Evolutionary conservation across 92 coral and sea anemone species (phyloP).

Genomic region (Parazoanthus darwini): DNA sequence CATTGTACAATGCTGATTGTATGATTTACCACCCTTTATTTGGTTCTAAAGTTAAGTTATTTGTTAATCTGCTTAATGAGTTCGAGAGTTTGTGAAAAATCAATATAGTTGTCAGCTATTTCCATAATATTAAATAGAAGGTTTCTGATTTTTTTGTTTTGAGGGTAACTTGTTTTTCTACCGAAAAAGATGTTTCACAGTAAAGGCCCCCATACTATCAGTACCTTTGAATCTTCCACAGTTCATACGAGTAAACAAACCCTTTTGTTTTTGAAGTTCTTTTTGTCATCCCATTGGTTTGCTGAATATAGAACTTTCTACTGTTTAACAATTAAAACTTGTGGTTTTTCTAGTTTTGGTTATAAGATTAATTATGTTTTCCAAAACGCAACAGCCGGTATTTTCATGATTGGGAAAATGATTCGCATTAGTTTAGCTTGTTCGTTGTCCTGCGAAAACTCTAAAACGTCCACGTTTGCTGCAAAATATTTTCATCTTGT

Average conservation of each 20-base stretch:
- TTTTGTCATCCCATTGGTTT: neutral
- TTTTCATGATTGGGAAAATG: neutral
- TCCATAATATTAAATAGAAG: too few relatives aligned
- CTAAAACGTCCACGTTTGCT: neutral
- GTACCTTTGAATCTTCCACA: neutral
- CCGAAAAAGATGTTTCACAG: neutral
- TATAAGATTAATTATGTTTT: neutral
- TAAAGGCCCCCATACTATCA: neutral
- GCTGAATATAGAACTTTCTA: neutral
- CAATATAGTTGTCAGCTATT: too few relatives aligned
- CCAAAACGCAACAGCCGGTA: neutral
- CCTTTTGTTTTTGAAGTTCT: neutral
- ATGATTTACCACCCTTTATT: too few relatives aligned
- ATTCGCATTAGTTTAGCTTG: neutral
- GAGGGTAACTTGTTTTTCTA: too few relatives aligned
- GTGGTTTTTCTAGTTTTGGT: neutral
- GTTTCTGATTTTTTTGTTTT: too few relatives aligned
- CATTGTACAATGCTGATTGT: too few relatives aligned
- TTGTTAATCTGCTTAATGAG: too few relatives aligned
- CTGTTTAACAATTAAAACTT: constrained; percentile 9
- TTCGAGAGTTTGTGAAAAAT: too few relatives aligned
- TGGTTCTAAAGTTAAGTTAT: too few relatives aligned
- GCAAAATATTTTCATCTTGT: neutral
- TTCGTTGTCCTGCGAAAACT: neutral
- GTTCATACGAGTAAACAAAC: neutral